Conservation (phyloP, 2,888 invertebrate species). For the Drosophila dives region DNA sequence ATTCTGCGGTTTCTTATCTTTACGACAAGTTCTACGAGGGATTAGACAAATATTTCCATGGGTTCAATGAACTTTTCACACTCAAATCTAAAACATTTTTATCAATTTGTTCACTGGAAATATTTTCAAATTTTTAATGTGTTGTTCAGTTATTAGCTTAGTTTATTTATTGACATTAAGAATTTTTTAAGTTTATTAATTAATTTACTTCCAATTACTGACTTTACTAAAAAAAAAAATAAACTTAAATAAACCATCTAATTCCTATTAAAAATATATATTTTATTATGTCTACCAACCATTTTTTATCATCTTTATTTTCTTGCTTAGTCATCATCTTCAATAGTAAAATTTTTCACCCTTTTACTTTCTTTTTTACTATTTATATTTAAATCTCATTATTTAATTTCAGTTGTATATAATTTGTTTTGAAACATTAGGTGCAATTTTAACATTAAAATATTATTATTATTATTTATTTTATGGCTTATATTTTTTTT, state of each 20-base stretch:
- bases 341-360: background rate
- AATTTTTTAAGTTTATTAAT: background rate
- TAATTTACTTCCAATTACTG: background rate
- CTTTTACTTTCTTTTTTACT: background rate
- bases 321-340: background rate
- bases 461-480: background rate
- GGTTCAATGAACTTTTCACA: conserved; percentile 47
- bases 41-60: conserved; percentile 41
- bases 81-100: conserved; percentile 10
- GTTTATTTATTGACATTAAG: background rate
- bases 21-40: conserved; percentile 42
- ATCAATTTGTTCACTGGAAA: background rate
- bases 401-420: background rate
- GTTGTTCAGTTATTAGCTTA: background rate
- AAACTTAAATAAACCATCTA: too few relatives aligned
- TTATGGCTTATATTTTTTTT: background rate
- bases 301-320: background rate
- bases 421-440: background rate
- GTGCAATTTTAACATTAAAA: background rate
- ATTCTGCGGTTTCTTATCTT: conserved; percentile 43
- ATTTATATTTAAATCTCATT: background rate
- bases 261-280: background rate
- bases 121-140: background rate
- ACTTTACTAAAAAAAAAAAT: too few relatives aligned
- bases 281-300: background rate